Conservation (phyloP, 2,888 invertebrate species). For the Lydus trimaculatus region DNA sequence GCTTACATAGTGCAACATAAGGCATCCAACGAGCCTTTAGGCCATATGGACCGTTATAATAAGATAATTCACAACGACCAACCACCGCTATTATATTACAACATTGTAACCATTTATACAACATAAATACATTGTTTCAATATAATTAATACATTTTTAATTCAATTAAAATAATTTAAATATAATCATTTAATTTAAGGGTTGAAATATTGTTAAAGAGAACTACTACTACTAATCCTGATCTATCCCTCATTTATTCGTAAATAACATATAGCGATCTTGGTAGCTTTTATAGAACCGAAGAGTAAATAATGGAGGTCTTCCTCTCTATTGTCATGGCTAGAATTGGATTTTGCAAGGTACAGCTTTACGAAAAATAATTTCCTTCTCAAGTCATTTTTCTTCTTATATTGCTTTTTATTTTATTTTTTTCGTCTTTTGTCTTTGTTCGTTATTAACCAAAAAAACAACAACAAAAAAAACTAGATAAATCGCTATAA, state of each 20-base stretch:
- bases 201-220: background rate
- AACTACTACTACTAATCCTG: background rate
- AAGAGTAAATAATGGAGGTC: slow-evolving; percentile 57
- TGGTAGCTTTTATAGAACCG: slow-evolving; percentile 39
- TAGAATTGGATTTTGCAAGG: slow-evolving; percentile 55
- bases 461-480: no score
- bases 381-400: slow-evolving; percentile 14
- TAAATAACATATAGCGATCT: slow-evolving; percentile 29
- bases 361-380: slow-evolving; percentile 36
- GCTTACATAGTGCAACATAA: slow-evolving; percentile 55
- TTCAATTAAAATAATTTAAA: background rate
- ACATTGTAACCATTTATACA: background rate
- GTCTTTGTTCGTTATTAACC: no score
- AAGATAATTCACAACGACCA: slow-evolving; percentile 50
- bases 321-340: slow-evolving; percentile 55
- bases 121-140: background rate
- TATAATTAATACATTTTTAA: background rate
- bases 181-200: background rate
- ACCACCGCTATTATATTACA: background rate
- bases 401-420: background rate
- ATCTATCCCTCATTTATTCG: slow-evolving; percentile 26
- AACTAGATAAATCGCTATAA: no score
- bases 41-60: slow-evolving; percentile 55
- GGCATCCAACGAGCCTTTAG: slow-evolving; percentile 52
- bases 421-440: background rate